Conservation (phyloP, 1,140 invertebrate species). For the Olivierus martensii region DNA sequence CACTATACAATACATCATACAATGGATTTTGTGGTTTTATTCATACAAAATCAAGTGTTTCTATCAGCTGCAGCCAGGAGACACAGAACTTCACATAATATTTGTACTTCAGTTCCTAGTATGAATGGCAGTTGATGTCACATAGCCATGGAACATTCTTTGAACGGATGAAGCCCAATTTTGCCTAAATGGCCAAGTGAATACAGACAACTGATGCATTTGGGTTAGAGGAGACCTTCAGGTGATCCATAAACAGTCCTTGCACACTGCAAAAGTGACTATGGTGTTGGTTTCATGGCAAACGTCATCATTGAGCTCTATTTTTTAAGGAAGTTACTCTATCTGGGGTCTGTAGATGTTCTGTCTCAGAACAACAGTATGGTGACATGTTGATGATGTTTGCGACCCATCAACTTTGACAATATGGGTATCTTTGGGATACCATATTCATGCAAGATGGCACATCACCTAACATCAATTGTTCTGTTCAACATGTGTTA, state of each 20-base stretch:
- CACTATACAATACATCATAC: not conserved
- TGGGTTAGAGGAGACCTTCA: not conserved
- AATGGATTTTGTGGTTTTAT: not conserved
- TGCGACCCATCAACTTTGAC: too few species aligned
- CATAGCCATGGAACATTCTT: not conserved
- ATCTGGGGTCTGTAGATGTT: too few species aligned
- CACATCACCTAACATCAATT: too few species aligned
- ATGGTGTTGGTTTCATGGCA: not conserved
- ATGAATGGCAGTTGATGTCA: not conserved
- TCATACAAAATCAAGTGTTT: conserved; percentile 1
- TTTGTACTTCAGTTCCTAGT: not conserved
- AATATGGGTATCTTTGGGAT: too few species aligned
- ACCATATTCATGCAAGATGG: too few species aligned
- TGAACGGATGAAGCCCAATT: not conserved
- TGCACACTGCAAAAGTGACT: not conserved
- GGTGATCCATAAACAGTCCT: not conserved
- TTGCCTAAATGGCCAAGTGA: not conserved
- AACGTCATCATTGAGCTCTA: not conserved
- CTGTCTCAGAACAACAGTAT: too few species aligned
- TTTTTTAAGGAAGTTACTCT: not conserved
- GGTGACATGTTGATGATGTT: too few species aligned
- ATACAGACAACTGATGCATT: not conserved
- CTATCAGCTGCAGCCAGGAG: not conserved
- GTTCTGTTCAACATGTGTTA: too few species aligned
- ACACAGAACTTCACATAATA: not conserved